phyloP scores from a whole-genome alignment of 2,888 invertebrate species.

The Barypeithes pellucidus region DNA sequence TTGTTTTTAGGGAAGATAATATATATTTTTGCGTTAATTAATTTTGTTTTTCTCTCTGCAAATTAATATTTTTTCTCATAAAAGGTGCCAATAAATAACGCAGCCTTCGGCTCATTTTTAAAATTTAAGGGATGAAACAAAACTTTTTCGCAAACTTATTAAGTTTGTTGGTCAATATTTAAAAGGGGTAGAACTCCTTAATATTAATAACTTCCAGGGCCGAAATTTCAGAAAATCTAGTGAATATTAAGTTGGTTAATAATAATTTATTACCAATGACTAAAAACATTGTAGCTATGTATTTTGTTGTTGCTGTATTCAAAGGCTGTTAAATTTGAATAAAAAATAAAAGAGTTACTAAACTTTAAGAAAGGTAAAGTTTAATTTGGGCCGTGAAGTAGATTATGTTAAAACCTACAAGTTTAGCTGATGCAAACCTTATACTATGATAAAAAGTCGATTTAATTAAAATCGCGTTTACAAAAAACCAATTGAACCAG shows the following conservation, averaged over 20 bases:
- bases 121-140: conserved; percentile 26
- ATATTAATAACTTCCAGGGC: background rate
- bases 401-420: too few relatives aligned
- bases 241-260: background rate
- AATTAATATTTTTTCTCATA: background rate
- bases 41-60: background rate
- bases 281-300: too few relatives aligned
- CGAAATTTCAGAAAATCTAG: background rate
- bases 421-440: too few relatives aligned
- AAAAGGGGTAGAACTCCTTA: conserved; percentile 6
- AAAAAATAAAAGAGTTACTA: too few relatives aligned
- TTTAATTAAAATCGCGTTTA: too few relatives aligned
- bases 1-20: too few relatives aligned
- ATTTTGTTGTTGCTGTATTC: too few relatives aligned
- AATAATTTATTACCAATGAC: too few relatives aligned
- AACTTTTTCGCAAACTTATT: conserved; percentile 22
- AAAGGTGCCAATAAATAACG: conserved; percentile 11
- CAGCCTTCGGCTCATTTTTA: conserved; percentile 14
- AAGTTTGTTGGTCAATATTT: conserved; percentile 29
- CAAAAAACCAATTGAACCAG: background rate
- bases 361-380: too few relatives aligned
- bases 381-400: too few relatives aligned
- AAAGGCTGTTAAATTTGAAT: too few relatives aligned
- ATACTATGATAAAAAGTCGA: too few relatives aligned
- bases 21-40: background rate